Base-by-base conservation (phyloP, 2,888 invertebrate species). In the Drosophila paracracens region DNA sequence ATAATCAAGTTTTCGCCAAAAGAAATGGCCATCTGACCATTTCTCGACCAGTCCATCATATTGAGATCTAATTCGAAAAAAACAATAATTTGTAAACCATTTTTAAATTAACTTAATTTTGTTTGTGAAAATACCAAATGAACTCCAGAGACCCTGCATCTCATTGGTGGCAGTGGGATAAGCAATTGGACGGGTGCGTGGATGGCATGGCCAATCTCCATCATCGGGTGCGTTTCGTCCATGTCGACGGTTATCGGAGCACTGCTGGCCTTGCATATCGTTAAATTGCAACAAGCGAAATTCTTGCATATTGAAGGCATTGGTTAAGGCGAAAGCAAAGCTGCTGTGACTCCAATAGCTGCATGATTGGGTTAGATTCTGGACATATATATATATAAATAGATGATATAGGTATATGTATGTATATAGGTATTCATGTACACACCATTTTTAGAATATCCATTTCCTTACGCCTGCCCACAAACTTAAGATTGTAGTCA, bases 131-230 rank as follows among this genome's bases (percentile, higher is more conserved):
- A n/a, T 71, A 79, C 81, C 64, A 48, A 76, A 67, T 0, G 61
- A 35, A 2, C 35, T 35, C 25, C 63, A 66, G 2, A 77, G 58
- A 2, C 75, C 89, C 1, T 92, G 91, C 63, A 93, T 76, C 74
- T 93, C 92, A 64, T 93, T 93, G 7, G 92, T 92, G 50, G 92
- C 90, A 57, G 90, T 91, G 7, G 89, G 69, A 70, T 82, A 88
- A 0, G 91, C 92, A 10, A 82, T 65, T 0, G 93, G 93, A 25
- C 85, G 89, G 0, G 59, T 18, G 2, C 93, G 88, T 0, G 93
- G 93, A 16, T 60, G 74, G 51, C 93, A 93, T 8, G 88, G 87
- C 93, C 93, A 93, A 76, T 93, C 93, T 6, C 70, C 76, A 35
- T 83, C 83, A 4, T 13, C 27, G n/a, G 38, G n/a, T 11, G 68